Percentiles rank a stretch among this genome's conserved stretches.
These are phyloP conservation scores for Pteromalus puparum DNA, from an alignment of 1,140 invertebrate genomes.

Conservation along the genomic window DNA sequence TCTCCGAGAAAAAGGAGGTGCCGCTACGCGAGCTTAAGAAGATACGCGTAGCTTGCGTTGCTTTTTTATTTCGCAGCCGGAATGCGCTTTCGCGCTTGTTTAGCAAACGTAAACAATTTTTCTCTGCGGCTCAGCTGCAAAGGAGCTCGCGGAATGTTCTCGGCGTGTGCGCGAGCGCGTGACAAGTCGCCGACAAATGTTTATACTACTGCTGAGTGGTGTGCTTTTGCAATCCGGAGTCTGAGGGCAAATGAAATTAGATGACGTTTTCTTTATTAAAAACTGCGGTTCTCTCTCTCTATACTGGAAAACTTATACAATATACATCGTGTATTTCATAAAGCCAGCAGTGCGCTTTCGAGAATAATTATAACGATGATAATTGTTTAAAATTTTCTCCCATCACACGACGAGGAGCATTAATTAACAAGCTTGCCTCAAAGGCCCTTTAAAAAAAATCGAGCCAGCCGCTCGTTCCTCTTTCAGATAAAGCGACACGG, in stretches of 20 bases:
- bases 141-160: background rate
- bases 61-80: background rate
- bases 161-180: background rate
- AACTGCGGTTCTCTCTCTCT: no score
- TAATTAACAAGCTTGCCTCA: background rate
- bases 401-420: background rate
- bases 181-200: background rate
- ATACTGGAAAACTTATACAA: no score
- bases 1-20: slow-evolving; percentile 7
- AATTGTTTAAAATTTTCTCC: no score
- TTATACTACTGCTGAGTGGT: background rate
- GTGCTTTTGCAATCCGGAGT: background rate
- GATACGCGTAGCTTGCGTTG: no score
- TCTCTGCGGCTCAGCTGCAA: background rate
- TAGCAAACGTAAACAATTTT: slow-evolving; percentile 19
- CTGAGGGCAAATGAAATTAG: background rate
- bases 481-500: slow-evolving; percentile 7
- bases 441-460: slow-evolving; percentile 17
- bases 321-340: no score
- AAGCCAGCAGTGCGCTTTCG: no score
- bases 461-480: background rate
- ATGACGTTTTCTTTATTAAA: background rate
- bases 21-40: slow-evolving; percentile 9
- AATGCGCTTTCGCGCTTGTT: slow-evolving; percentile 24
- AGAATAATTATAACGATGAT: no score